A percentile compares a stretch with the other conserved stretches of the same genome.
Conservation (phyloP, 2,797 vertebrate genomes). For the Oreortyx pictus region DNA sequence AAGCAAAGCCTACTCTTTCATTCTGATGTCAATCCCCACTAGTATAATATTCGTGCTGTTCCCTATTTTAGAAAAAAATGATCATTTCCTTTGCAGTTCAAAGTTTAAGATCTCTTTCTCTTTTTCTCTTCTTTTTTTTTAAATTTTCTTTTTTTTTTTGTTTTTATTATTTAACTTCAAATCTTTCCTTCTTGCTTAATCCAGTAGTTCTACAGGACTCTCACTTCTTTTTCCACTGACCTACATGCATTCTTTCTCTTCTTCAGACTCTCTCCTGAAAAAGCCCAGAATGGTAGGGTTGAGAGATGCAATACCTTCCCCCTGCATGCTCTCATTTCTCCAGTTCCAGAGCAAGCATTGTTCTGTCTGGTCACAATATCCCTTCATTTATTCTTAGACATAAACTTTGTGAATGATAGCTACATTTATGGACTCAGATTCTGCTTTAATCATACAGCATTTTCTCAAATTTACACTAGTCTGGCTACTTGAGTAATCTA, state of each 20-base stretch:
- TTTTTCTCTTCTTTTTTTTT: too few species aligned
- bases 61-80: neutral
- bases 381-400: neutral
- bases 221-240: neutral
- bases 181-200: neutral
- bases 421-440: neutral
- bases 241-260: neutral
- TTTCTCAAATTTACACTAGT: neutral
- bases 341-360: neutral
- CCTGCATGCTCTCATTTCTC: fast-evolving
- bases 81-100: neutral
- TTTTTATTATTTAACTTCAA: neutral
- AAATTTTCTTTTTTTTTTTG: neutral
- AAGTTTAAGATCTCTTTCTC: neutral
- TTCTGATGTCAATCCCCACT: neutral
- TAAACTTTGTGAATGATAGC: neutral
- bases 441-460: neutral
- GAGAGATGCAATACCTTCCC: neutral
- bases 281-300: neutral
- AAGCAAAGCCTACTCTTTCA: neutral
- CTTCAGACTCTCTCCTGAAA: neutral
- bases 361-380: neutral
- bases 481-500: neutral
- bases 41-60: neutral
- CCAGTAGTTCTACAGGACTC: neutral